Conservation (phyloP, 1,140 invertebrate genomes). For the Heterodera schachtii region DNA sequence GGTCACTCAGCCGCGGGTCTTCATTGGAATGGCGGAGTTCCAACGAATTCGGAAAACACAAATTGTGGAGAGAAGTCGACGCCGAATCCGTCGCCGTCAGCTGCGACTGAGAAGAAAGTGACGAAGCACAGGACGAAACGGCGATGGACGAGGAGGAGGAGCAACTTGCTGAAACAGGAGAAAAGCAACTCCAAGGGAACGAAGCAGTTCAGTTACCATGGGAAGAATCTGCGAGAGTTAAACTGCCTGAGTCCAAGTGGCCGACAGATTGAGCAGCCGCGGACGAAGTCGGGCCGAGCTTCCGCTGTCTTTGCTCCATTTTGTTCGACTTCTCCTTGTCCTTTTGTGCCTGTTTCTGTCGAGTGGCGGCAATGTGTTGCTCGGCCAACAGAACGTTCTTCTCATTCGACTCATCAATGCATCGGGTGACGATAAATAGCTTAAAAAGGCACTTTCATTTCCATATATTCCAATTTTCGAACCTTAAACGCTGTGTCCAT, state of each 20-base stretch:
- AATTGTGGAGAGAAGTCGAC: background rate
- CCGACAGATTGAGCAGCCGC: conserved; percentile 5
- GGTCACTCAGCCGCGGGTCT: conserved; percentile 32
- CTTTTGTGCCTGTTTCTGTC: conserved; percentile 48
- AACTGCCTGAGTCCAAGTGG: background rate
- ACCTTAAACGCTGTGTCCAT: conserved; percentile 57
- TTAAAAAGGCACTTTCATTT: conserved; percentile 13
- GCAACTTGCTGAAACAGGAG: conserved; percentile 3
- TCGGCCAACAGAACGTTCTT: conserved; percentile 42
- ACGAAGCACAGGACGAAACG: conserved; percentile 1
- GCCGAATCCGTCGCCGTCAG: background rate
- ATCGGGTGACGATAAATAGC: conserved; percentile 42
- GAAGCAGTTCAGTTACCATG: conserved; percentile 10
- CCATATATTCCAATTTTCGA: background rate
- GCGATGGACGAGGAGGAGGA: conserved; percentile 7
- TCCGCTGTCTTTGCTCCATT: conserved; percentile 19
- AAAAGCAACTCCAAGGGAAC: background rate
- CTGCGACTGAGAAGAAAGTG: background rate
- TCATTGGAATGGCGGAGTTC: background rate
- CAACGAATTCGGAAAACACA: background rate
- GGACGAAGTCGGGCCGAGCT: conserved; percentile 2
- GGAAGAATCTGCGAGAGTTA: background rate
- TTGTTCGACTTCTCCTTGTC: conserved; percentile 45
- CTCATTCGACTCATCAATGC: conserved; percentile 30
- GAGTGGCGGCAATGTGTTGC: conserved; percentile 40